Evolutionary conservation across 2,113 vertebrate genomes (phyloP), one percentile per base, ranked within the genome.

Genomic region (Ariopsis seemanni): DNA sequence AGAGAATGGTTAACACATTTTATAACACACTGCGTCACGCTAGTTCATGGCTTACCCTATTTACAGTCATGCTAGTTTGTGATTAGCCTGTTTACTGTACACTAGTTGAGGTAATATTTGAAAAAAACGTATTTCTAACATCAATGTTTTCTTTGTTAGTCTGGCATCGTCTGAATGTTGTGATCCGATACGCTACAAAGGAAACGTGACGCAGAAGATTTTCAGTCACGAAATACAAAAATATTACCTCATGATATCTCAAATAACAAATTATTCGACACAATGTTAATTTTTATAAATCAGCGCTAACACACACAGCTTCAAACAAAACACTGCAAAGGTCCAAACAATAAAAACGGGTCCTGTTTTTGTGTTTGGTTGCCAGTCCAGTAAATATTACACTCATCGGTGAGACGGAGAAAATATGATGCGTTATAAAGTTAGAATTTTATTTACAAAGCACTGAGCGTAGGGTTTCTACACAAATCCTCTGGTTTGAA

Each of bases 341-440:
- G 50, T 11, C 50, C 50, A 78, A 58, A 80, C 55, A 34, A 80
- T 11, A 81, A 81, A 58, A 22, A 58, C 10, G 30, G 57, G 42
- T 81, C 57, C 55, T 81, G 55, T 81, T 34, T 81, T 53, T 81
- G 34, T 60, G 11, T 17, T 34, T 48, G 77, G 78, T 80, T 80
- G 78, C 78, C 53, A 58, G 55, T 34, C 34, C 55, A 60, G n/a
- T 58, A 34, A 17, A 30, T 18, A 57, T 57, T 57, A 80, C 53
- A 58, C 77, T 58, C n/a, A 1, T 30, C 53, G 18, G 53, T 58
- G 2, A 80, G 18, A 20, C 34, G 4, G 18, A 22, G 14, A 7
- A 57, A 57, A 8, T 30, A 27, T 18, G 14, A 12, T 7, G 10
- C 15, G 48, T 57, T 55, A 57, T 14, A 80, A 18, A 22, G 27